Conservation (phyloP, 2,888 invertebrate genomes). For the Standfussiana lucernea region DNA sequence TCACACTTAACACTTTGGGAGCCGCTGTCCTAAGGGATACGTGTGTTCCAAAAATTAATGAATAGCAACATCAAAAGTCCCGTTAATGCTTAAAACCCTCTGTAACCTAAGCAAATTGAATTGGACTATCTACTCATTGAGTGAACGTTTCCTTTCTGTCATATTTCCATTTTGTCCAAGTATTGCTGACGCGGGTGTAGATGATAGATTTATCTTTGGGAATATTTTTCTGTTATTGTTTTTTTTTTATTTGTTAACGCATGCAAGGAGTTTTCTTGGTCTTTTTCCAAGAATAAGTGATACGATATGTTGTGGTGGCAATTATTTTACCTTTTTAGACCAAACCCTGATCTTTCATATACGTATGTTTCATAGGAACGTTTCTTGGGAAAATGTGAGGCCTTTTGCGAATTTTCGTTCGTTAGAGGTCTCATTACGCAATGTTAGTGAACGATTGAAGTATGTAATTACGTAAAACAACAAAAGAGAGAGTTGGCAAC, state of each 20-base stretch:
- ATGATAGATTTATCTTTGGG: conserved; percentile 49
- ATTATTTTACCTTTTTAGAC: background rate
- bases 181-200: conserved; percentile 51
- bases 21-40: conserved; percentile 49
- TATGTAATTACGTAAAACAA: background rate
- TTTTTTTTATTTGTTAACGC: conserved; percentile 29
- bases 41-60: conserved; percentile 71
- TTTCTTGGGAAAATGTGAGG: background rate
- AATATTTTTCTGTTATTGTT: conserved; percentile 48
- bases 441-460: background rate
- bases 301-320: background rate
- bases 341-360: background rate
- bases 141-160: conserved; percentile 31
- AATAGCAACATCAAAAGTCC: conserved; percentile 68
- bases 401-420: conserved; percentile 1
- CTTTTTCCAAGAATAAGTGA: conserved; percentile 5
- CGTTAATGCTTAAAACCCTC: conserved; percentile 66
- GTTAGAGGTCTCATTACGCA: background rate
- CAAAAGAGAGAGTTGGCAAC: background rate
- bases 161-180: conserved; percentile 33
- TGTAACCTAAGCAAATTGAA: conserved; percentile 73
- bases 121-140: conserved; percentile 64
- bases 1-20: conserved; percentile 33
- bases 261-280: conserved; percentile 22
- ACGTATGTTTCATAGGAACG: background rate